Percentiles rank a stretch among this genome's conserved stretches.
Evolutionary conservation across 2,797 vertebrate species (phyloP).

Genomic region (Paratrypauchen microcephalus): DNA sequence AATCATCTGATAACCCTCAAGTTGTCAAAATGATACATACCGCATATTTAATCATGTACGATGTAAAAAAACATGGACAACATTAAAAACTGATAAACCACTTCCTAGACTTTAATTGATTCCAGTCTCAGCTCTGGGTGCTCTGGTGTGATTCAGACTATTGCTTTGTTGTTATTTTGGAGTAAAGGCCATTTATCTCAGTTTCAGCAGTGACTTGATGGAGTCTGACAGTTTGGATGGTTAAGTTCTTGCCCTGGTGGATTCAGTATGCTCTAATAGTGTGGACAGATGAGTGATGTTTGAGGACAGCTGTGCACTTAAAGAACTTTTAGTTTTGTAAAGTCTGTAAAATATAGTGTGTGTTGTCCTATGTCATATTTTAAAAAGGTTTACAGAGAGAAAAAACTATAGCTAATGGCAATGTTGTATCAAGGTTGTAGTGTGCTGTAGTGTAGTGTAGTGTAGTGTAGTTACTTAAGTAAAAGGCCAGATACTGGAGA

Average conservation of each 20-base stretch:
- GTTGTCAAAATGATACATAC: constrained; percentile 1
- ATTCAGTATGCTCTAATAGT: constrained; percentile 47
- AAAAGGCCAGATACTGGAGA: too few species aligned
- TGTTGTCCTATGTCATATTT: neutral
- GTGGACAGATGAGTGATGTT: constrained; percentile 52
- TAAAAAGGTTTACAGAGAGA: neutral
- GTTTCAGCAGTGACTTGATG: constrained; percentile 41
- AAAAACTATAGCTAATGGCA: neutral
- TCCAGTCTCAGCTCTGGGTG: constrained; percentile 30
- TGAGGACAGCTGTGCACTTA: constrained; percentile 57
- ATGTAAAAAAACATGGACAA: constrained; percentile 21
- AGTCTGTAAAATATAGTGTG: neutral
- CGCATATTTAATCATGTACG: constrained; percentile 1
- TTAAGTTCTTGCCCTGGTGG: constrained; percentile 44
- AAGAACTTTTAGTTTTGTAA: neutral
- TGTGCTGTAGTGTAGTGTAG: too few species aligned
- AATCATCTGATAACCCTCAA: neutral
- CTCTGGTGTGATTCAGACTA: constrained; percentile 22
- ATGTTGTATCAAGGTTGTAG: too few species aligned
- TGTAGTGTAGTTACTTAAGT: too few species aligned
- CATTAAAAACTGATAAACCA: constrained; percentile 36
- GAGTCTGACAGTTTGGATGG: constrained; percentile 47
- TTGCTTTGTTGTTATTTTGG: neutral
- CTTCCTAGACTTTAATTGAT: constrained; percentile 43
- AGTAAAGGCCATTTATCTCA: constrained; percentile 35